These are phyloP conservation scores for Neolamprologus brichardi DNA, from an alignment of 2,113 vertebrate species.

Conservation along the genomic window DNA sequence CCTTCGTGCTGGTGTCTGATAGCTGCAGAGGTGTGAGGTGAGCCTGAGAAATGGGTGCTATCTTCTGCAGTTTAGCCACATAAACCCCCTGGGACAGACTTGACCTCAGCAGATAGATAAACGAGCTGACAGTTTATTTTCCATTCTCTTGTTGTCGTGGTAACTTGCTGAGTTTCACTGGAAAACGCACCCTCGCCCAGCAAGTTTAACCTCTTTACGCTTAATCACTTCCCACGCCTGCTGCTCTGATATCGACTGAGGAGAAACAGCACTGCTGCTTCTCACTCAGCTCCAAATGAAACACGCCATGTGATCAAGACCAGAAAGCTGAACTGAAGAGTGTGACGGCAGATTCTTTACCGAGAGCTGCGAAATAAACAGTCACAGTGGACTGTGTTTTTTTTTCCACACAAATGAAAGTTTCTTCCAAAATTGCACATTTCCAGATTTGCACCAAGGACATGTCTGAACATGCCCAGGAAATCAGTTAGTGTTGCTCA, in stretches of 20 bases:
- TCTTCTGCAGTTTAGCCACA: neutral
- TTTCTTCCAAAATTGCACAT: neutral
- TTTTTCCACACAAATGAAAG: neutral
- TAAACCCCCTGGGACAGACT: neutral
- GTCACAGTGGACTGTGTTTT: fast-evolving
- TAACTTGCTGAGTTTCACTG: slow-evolving; percentile 59
- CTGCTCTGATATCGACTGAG: slow-evolving; percentile 4
- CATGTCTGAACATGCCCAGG: slow-evolving; percentile 33
- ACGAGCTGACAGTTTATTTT: slow-evolving; percentile 58
- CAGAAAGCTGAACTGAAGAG: neutral
- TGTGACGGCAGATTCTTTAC: neutral
- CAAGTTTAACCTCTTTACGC: slow-evolving; percentile 58
- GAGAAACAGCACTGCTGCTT: neutral
- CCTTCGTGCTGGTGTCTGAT: neutral
- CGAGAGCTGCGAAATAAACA: neutral
- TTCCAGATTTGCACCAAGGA: neutral
- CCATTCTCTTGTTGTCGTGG: slow-evolving; percentile 57
- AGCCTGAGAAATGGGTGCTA: neutral
- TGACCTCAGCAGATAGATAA: slow-evolving; percentile 15
- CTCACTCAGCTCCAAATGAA: neutral
- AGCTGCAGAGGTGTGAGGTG: neutral
- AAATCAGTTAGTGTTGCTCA: neutral
- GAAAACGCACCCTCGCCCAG: slow-evolving; percentile 57
- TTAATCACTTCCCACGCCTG: slow-evolving; percentile 58
- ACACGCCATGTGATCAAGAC: fast-evolving